Percentiles rank a stretch among this genome's conserved stretches.
Evolutionary conservation across 2,888 invertebrate species (phyloP).

Genomic region (Odontocolon sp.): DNA sequence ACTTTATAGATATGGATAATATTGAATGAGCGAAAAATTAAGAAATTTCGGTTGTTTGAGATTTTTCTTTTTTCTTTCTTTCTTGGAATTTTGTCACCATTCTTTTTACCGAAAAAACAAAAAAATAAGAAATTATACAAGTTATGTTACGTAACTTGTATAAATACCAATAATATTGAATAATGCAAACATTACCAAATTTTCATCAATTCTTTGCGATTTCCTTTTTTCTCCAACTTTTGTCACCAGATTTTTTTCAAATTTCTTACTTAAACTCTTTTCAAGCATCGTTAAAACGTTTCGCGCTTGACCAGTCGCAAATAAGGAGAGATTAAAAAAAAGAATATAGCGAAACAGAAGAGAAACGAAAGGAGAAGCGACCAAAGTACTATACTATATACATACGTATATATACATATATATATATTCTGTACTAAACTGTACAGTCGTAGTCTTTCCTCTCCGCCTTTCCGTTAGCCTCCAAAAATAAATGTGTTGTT

Average conservation of each 20-base stretch:
- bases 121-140: too few species aligned
- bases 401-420: too few species aligned
- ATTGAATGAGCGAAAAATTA: background rate
- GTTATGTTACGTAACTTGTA: too few species aligned
- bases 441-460: conserved; percentile 42
- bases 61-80: background rate
- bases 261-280: conserved; percentile 5
- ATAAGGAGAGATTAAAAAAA: conserved; percentile 48
- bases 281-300: conserved; percentile 42
- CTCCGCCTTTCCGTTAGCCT: conserved; percentile 72
- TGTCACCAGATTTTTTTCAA: background rate
- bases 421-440: too few species aligned
- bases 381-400: conserved; percentile 38
- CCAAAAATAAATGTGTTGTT: conserved; percentile 81
- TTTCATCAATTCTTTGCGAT: background rate
- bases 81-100: background rate
- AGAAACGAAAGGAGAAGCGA: conserved; percentile 40
- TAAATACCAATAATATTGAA: background rate
- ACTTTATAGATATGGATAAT: background rate
- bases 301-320: conserved; percentile 44
- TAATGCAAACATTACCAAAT: background rate
- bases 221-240: conserved; percentile 2
- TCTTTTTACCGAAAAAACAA: too few species aligned
- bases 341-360: conserved; percentile 28
- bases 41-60: background rate